Base-by-base conservation (phyloP, 2,797 vertebrate species). In the Decapterus maruadsi region DNA sequence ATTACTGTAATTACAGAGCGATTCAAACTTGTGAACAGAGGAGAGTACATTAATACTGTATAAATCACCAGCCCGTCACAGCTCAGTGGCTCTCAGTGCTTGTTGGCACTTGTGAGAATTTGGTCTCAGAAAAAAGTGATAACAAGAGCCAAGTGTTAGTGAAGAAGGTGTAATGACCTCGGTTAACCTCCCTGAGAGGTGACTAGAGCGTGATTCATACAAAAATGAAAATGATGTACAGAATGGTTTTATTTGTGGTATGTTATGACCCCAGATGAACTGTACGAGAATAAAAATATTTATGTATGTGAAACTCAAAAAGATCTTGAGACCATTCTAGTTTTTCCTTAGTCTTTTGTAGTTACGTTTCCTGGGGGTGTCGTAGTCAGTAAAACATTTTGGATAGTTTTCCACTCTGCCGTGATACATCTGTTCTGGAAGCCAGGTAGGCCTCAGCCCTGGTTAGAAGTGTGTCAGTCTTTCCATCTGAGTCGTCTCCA, bases 401-500 rank as follows among this genome's bases (percentile, higher is more conserved):
- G 43, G 50, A 14, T 13, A 51, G 8, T 51, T 58, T 20, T 54
- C 20, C 14, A 11, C 1, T 58, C 9, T 12, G 67, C 42, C 43
- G 14, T 34, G 42, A 17, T 31, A 48, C 34, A 56, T 26, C 65
- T 34, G 13, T 12, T 53, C 2, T 46, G 9, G 12, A 4, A 14
- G 22, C 3, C 57, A 34, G 51, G 13, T 14, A 64, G 45, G 81
- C 64, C 65, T 64, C 29, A 45, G 46, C 10, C 6, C 58, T 19
- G 53, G 16, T 46, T 50, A 57, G 19, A 72, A 62, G 34, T 68
- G 75, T 80, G 75, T 85, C 75, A 79, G 22, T 85, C 46, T 87
- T 82, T 84, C 77, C 67, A 59, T 77, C 43, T 26, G 8, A 68
- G 43, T 69, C 53, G 75, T 69, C 68, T 72, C 63, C 63, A 46